Conservation (phyloP, 1,140 invertebrate species). For the Micrasema longulum region DNA sequence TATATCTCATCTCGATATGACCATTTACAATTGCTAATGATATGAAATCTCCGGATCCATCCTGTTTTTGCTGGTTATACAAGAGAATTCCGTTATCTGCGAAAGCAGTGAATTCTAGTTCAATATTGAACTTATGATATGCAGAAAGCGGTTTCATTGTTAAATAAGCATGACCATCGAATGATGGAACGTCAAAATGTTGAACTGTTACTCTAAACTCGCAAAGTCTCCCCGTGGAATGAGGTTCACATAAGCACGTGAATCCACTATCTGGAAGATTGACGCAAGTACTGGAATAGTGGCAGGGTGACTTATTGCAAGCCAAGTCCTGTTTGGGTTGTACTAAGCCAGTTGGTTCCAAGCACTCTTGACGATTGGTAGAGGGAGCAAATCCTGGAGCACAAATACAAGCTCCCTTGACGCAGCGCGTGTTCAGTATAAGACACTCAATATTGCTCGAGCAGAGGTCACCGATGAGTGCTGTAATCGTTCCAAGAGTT, state of each 20-base stretch:
- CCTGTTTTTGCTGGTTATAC: slow-evolving; percentile 87
- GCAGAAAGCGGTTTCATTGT: slow-evolving; percentile 81
- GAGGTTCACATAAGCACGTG: slow-evolving; percentile 79
- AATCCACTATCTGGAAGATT: slow-evolving; percentile 78
- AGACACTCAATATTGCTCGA: slow-evolving; percentile 77
- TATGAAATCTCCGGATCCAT: slow-evolving; percentile 90
- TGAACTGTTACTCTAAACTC: slow-evolving; percentile 70
- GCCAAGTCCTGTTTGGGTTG: slow-evolving; percentile 69
- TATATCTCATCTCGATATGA: slow-evolving; percentile 81
- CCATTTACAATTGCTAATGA: slow-evolving; percentile 86
- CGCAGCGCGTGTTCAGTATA: slow-evolving; percentile 78
- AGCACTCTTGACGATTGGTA: slow-evolving; percentile 77
- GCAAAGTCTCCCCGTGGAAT: slow-evolving; percentile 78
- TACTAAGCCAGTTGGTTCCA: slow-evolving; percentile 57
- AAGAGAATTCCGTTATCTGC: slow-evolving; percentile 87
- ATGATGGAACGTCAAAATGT: slow-evolving; percentile 78
- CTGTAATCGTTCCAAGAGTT: slow-evolving; percentile 77
- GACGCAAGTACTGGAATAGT: slow-evolving; percentile 81
- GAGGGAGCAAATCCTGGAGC: slow-evolving; percentile 73
- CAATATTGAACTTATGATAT: slow-evolving; percentile 88
- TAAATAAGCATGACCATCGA: slow-evolving; percentile 79
- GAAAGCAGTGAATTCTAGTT: slow-evolving; percentile 89
- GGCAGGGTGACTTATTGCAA: slow-evolving; percentile 82
- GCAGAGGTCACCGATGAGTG: slow-evolving; percentile 83
- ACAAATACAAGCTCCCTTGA: slow-evolving; percentile 79